Conservation (phyloP, 2,888 invertebrate species). For the Elysia crispata region DNA sequence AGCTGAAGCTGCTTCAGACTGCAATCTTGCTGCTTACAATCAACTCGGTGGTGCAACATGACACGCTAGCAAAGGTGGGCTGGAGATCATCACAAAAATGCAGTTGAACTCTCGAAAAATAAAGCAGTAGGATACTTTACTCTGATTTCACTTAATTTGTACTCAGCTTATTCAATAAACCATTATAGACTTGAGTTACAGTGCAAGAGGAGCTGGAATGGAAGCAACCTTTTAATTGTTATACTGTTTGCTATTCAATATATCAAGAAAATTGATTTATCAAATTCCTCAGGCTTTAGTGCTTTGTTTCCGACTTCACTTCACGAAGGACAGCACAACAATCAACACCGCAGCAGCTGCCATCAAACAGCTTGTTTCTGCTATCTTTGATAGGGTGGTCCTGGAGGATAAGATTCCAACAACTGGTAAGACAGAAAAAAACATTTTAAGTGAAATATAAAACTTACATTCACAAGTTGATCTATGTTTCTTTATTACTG, state of each 20-base stretch:
- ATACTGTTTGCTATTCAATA: too few species aligned
- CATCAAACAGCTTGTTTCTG: conserved; percentile 94
- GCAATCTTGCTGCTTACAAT: conserved; percentile 95
- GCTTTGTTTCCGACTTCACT: conserved; percentile 96
- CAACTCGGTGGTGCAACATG: conserved; percentile 95
- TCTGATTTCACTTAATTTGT: too few species aligned
- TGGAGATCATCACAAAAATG: too few species aligned
- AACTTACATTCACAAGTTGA: too few species aligned
- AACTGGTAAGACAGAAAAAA: conserved; percentile 56
- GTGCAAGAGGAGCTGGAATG: too few species aligned
- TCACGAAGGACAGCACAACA: conserved; percentile 94
- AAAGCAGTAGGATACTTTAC: too few species aligned
- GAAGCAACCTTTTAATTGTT: too few species aligned
- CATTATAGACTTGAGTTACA: too few species aligned
- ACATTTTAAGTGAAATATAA: background rate
- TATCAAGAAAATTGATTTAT: too few species aligned
- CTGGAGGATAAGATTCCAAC: conserved; percentile 73
- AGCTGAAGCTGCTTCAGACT: conserved; percentile 96
- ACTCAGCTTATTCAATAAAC: too few species aligned
- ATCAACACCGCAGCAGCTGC: conserved; percentile 99
- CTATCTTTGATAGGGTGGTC: conserved; percentile 81
- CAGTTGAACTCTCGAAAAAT: too few species aligned
- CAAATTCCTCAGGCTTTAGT: conserved; percentile 91
- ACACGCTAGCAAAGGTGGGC: conserved; percentile 92
- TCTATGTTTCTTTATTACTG: too few species aligned